Evolutionary conservation across 2,113 vertebrate genomes (phyloP), one percentile per base, ranked within the genome.

Genomic region (Charadrius vociferus): DNA sequence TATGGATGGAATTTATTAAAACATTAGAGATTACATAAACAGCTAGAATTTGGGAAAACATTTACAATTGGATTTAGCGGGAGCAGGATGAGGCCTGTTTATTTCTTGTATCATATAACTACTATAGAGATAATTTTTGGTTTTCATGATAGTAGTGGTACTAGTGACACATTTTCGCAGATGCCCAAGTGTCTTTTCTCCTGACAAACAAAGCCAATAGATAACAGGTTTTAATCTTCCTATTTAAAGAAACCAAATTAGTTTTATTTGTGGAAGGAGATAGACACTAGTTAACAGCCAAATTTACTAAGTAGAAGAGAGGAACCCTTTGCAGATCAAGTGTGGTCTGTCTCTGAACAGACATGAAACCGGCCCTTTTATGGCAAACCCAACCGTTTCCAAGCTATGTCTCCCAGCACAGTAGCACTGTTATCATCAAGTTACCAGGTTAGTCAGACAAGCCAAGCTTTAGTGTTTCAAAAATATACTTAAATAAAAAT

Each of bases 381-480:
- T 0, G 3, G 78, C 89, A 95, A 83, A 79, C 66, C 39, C 70
- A 89, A 55, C 37, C 53, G 41, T 65, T 85, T 95, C 70, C 81
- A 85, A 95, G 80, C 36, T 56, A 0, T 10, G 47, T 66, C 66
- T 96, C 70, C 94, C 90, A 91, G 77, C n/a, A 88, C 55, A 86
- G 80, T 66, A 84, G 86, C 73, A 75, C 61, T 24, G 15, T 88
- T 84, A 73, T 14, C 65, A 59, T 81, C 26, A 79, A 65, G 91
- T 79, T 85, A 85, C 61, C 37, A 58, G 53, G 89, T 96, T 77
- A 96, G 95, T 93, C 62, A 91, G 93, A 94, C 29, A 89, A 92
- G 90, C 77, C 53, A 85, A 94, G 52, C 32, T 82, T 96, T 95
- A 96, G 82, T 91, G 75, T 59, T 95, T 86, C 67, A 90, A 92